phyloP scores from a whole-genome alignment of 2,888 invertebrate species.

The Orthonevra nobilis region DNA sequence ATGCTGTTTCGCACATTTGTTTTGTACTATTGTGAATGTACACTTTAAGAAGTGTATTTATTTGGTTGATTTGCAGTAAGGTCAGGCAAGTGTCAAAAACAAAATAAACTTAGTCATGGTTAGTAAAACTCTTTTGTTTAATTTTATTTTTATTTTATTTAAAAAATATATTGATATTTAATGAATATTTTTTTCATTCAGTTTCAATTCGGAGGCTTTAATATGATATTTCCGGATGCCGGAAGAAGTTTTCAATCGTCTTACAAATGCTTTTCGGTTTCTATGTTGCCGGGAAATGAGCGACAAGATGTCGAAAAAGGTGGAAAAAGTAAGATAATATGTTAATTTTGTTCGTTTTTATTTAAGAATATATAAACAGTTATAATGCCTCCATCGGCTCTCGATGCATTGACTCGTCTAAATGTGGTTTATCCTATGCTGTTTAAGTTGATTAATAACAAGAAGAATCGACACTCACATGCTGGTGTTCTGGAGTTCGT shows the following conservation, averaged over 20 bases:
- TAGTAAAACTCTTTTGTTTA: slow-evolving; percentile 12
- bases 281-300: slow-evolving; percentile 96
- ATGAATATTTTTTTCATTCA: slow-evolving; percentile 54
- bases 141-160: slow-evolving; percentile 12
- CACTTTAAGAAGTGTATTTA: no score
- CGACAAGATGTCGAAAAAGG: slow-evolving; percentile 96
- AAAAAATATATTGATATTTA: not conserved
- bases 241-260: slow-evolving; percentile 90
- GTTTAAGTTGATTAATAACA: slow-evolving; percentile 95
- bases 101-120: slow-evolving; percentile 52
- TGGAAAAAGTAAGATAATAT: slow-evolving; percentile 91
- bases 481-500: slow-evolving; percentile 99
- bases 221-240: slow-evolving; percentile 92
- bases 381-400: slow-evolving; percentile 98
- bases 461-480: slow-evolving; percentile 92
- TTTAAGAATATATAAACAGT: no score
- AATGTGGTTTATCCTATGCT: slow-evolving; percentile 99
- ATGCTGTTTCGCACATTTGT: no score
- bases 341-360: slow-evolving; percentile 80
- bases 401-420: slow-evolving; percentile 94
- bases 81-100: no score
- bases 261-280: slow-evolving; percentile 95
- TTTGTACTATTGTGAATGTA: slow-evolving; percentile 25
- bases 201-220: slow-evolving; percentile 89
- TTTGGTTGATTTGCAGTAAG: no score